A percentile compares a stretch with the other conserved stretches of the same genome.
Conservation (phyloP, 1,140 invertebrate genomes). For the Teleopsis dalmanni region DNA sequence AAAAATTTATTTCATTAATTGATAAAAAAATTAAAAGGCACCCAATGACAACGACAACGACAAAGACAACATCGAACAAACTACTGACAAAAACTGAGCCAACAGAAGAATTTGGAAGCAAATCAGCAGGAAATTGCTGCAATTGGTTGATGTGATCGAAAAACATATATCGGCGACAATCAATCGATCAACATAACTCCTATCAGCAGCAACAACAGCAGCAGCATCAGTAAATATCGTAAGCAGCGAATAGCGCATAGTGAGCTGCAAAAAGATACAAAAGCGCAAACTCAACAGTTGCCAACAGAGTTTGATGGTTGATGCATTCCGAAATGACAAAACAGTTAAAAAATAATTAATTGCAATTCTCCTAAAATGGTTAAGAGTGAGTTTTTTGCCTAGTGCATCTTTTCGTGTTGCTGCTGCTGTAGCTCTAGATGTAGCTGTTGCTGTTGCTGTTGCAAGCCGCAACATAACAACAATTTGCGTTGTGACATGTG, state of each 20-base stretch:
- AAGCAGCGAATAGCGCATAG: neutral
- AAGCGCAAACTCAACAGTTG: no score
- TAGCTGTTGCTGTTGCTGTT: constrained; percentile 1
- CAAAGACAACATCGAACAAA: no score
- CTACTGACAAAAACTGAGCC: constrained; percentile 1
- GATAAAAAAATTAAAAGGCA: no score
- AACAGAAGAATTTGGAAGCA: constrained; percentile 26
- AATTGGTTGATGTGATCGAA: constrained; percentile 21
- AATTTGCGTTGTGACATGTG: constrained; percentile 14
- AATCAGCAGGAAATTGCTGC: constrained; percentile 43
- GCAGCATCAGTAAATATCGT: neutral
- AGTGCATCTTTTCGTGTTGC: neutral
- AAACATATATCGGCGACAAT: constrained; percentile 35
- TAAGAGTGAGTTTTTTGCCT: constrained; percentile 33
- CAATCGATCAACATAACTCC: constrained; percentile 33
- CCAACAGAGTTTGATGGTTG: no score
- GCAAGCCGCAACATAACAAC: constrained; percentile 14
- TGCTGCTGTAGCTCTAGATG: neutral
- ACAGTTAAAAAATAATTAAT: constrained; percentile 45
- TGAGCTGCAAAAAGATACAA: neutral
- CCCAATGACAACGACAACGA: no score
- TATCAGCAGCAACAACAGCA: neutral
- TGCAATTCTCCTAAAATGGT: constrained; percentile 43
- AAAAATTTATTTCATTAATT: no score
- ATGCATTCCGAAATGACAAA: constrained; percentile 39